Evolutionary conservation across 2,888 invertebrate genomes (phyloP), one percentile per base, ranked within the genome.

Genomic region (Thecophora atra): DNA sequence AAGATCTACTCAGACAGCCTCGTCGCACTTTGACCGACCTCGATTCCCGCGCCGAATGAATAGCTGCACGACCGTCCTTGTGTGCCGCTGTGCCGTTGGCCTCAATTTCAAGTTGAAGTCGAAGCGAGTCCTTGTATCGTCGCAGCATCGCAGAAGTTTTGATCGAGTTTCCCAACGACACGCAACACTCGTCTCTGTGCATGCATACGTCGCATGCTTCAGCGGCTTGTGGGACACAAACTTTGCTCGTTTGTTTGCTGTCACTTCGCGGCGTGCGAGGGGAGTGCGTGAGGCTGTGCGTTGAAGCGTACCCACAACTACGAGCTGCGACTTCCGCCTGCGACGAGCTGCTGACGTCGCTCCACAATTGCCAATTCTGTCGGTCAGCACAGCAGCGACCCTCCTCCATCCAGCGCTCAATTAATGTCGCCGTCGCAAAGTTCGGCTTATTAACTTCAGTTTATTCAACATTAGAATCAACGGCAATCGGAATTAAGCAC

Each of bases 391-490:
- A 24, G 30, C 28, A 21, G 60, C 19, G 5, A 19, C 60, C n/a
- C 47, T n/a, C 15, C 21, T 72, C 74, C 74, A 72, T 66, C 65
- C 76, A n/a, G 7, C 17, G 72, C 77, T 78, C 78, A 78, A 79
- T 81, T 81, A 77, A 72, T 77, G 70, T 67, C 75, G 74, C 72
- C 75, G 70, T 26, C 66, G 74, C 75, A 76, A 79, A 81, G 78
- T 77, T 79, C 75, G 79, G 77, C 81, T 80, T 79, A 78, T 80
- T 79, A 82, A 82, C 30, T 69, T 83, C 80, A 74, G 19, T 24
- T 19, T 24, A 17, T 66, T 1, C 30, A 19, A 28, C 47, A 19
- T 47, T 52, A 26, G 30, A 28, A 54, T 11, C 24, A 21, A 6
- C 51, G 19, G 30, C 37, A 37, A 37, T 37, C 37, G 37, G 37